Base-by-base conservation (phyloP, 2,888 invertebrate genomes). In the Agriopis leucophaearia region DNA sequence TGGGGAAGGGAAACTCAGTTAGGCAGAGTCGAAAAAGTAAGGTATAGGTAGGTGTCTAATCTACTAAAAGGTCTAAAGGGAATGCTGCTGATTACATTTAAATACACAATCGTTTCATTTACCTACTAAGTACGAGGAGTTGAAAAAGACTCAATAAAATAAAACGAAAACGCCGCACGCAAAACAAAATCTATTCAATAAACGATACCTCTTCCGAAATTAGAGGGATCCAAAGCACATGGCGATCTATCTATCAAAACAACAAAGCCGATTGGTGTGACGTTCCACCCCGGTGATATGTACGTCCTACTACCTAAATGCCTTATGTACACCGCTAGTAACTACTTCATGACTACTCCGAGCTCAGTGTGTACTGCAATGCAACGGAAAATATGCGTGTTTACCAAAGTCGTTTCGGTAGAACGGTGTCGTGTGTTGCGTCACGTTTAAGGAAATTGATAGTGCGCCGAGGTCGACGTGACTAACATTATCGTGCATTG, bases 371-470 rank as follows among this genome's bases (percentile, higher is more conserved):
- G 94, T 93, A 93, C 93, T 93, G 93, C 92, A 94, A 91, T 94
- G 94, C 94, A 94, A 94, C 92, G 93, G 94, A 94, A 94, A 94
- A 94, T 94, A 94, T 94, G 94, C 94, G 94, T 93, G 93, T 94
- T 94, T 93, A 93, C 92, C 92, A 93, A 93, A 93, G 93, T 91
- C 92, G 93, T 92, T 94, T 94, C 92, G 92, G 94, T 91, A 88
- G 91, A 93, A 92, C 93, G 91, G 92, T 91, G 93, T 88, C 92
- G 93, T 89, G 92, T 87, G 89, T 93, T 93, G 94, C 93, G 93
- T 94, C 94, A 94, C 91, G 90, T 90, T 90, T 89, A 86, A 93
- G 94, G 93, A 94, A 94, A 94, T 92, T 94, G 94, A 93, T 93
- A 92, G 89, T 91, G 91, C 83, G 85, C 85, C 91, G 92, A 93